Percentiles rank a stretch among this genome's conserved stretches.
Evolutionary conservation across 2,797 vertebrate genomes (phyloP).

Genomic region (Nothura maculosa): DNA sequence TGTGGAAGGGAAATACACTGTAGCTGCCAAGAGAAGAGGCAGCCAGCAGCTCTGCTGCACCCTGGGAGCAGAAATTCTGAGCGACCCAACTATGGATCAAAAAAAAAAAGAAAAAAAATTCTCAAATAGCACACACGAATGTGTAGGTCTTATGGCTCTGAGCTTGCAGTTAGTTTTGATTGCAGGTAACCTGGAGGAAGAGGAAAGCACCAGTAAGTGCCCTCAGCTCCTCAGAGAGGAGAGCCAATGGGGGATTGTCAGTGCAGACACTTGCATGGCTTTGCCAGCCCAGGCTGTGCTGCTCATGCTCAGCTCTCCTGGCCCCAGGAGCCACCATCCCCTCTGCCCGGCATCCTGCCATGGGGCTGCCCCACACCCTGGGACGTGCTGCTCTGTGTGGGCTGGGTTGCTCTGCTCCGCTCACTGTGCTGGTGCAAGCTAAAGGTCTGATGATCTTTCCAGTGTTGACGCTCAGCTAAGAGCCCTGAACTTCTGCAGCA

Average conservation of each 20-base stretch:
- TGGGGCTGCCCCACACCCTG: not conserved
- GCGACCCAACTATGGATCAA: not conserved
- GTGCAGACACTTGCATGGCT: not conserved
- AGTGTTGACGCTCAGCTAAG: not conserved
- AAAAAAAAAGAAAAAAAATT: not conserved
- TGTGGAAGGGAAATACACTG: not conserved
- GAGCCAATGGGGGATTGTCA: not conserved
- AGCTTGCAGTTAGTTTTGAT: not conserved
- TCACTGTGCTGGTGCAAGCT: not conserved
- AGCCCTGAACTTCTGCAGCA: not conserved
- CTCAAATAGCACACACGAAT: too few species aligned
- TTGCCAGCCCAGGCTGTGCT: not conserved
- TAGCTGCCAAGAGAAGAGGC: fast-evolving
- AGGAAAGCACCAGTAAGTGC: not conserved
- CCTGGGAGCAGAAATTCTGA: not conserved
- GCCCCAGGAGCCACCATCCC: not conserved
- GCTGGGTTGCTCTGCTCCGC: not conserved
- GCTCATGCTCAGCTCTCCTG: too few species aligned
- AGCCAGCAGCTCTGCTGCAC: not conserved
- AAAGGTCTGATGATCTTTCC: not conserved
- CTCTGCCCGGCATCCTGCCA: not conserved
- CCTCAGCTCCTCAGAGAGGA: not conserved
- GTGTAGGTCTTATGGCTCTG: not conserved
- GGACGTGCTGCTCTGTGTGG: not conserved
- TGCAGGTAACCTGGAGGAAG: not conserved